A percentile compares a stretch with the other conserved stretches of the same genome.
Evolutionary conservation across 1,140 invertebrate species (phyloP).

Genomic region (Atta colombica): DNA sequence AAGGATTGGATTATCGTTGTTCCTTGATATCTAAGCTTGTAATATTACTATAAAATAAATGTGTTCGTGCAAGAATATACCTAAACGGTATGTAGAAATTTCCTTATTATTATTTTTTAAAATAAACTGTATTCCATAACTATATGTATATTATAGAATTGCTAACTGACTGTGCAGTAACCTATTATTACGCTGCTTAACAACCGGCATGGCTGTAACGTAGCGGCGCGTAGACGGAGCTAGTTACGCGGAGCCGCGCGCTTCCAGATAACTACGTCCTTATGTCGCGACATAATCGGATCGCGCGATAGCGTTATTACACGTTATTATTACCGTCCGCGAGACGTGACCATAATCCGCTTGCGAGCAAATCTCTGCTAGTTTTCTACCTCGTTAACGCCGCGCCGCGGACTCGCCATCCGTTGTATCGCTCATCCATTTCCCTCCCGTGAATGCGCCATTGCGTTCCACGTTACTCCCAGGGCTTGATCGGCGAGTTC

Average conservation of each 20-base stretch:
- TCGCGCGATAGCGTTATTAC: constrained; percentile 68
- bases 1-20: too few species aligned
- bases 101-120: not conserved
- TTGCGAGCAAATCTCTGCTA: constrained; percentile 73
- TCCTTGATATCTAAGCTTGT: too few species aligned
- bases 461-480: constrained; percentile 39
- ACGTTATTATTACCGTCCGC: constrained; percentile 72
- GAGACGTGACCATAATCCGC: constrained; percentile 71
- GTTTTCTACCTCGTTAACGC: constrained; percentile 77
- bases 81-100: not conserved
- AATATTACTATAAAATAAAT: not conserved
- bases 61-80: not conserved
- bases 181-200: constrained; percentile 23
- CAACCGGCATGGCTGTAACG: constrained; percentile 11
- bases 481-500: constrained; percentile 25
- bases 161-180: constrained; percentile 7
- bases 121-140: not conserved
- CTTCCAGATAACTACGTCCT: constrained; percentile 48
- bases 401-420: constrained; percentile 22
- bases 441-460: constrained; percentile 28
- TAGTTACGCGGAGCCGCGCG: constrained; percentile 11
- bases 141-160: constrained; percentile 45
- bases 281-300: constrained; percentile 62
- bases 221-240: constrained; percentile 1
- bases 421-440: constrained; percentile 32